phyloP scores from a whole-genome alignment of 2,113 vertebrate species.

The Lophotis ruficrista region DNA sequence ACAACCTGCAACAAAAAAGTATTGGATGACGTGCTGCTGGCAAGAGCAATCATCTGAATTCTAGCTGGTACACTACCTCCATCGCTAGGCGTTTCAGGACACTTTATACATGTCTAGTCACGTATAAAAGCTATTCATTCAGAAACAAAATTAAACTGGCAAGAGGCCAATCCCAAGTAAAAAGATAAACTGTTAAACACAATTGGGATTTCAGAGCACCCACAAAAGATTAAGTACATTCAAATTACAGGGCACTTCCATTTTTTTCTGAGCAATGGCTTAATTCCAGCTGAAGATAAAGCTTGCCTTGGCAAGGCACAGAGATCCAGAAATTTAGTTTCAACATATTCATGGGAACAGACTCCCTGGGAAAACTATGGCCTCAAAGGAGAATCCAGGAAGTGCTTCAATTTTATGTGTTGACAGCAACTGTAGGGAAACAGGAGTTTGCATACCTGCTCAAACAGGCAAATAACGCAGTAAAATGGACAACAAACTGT shows the following conservation, averaged over 20 bases:
- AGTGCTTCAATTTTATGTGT: neutral
- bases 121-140: neutral
- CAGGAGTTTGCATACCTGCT: neutral
- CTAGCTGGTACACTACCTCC: neutral
- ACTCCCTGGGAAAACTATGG: neutral
- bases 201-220: neutral
- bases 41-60: neutral
- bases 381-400: neutral
- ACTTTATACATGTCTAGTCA: neutral
- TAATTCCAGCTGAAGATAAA: constrained; percentile 26
- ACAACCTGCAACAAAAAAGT: constrained; percentile 82
- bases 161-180: neutral
- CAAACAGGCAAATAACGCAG: neutral
- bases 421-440: neutral
- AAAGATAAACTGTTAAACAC: constrained; percentile 9
- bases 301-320: neutral
- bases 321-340: neutral
- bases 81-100: neutral
- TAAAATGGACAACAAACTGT: neutral
- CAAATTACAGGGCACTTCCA: neutral
- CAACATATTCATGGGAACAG: neutral
- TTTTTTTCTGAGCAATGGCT: neutral
- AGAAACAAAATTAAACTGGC: neutral
- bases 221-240: constrained; percentile 2
- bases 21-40: neutral